phyloP scores from a whole-genome alignment of 2,113 vertebrate species.

The Benitochromis conjunctus region DNA sequence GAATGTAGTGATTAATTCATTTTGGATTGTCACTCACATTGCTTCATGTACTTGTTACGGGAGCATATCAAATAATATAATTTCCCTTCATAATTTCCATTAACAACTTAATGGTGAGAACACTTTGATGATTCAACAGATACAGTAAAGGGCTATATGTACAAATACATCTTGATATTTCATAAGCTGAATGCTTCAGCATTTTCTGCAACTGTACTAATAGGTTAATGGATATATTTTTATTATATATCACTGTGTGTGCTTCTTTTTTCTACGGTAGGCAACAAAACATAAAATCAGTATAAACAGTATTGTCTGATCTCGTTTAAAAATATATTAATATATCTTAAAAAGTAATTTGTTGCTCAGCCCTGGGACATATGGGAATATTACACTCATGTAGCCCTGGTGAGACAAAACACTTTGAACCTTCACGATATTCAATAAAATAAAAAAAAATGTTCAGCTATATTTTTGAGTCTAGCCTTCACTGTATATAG shows the following conservation, averaged over 20 bases:
- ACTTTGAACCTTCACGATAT: not conserved
- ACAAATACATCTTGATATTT: no score
- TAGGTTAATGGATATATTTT: not conserved
- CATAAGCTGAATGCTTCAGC: no score
- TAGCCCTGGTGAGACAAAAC: not conserved
- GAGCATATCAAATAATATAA: constrained; percentile 33
- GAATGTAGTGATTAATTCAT: constrained; percentile 6
- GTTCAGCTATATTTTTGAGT: not conserved
- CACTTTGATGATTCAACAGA: no score
- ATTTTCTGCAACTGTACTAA: not conserved
- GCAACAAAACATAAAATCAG: rapidly evolving
- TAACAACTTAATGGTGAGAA: no score
- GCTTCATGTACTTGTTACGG: constrained; percentile 22
- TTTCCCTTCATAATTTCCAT: constrained; percentile 37
- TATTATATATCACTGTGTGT: not conserved
- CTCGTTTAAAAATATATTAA: not conserved
- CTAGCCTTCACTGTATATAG: not conserved
- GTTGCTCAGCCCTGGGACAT: not conserved
- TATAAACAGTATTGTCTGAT: not conserved
- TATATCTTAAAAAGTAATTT: not conserved
- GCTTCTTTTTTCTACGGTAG: not conserved
- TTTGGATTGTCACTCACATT: not conserved
- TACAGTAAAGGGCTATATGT: no score
- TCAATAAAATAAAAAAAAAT: not conserved
- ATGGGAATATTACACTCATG: not conserved